phyloP scores from a whole-genome alignment of 2,113 vertebrate species.

The Oryctolagus cuniculus region mOryCun1.1 NC_091434.1:170541501-170542000 shows the following conservation, averaged over 20 bases:
- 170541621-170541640: neutral
- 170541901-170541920: neutral
- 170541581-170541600: neutral
- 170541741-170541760: too few relatives aligned
- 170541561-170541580: neutral
- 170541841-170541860: neutral
- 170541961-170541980: constrained; percentile 19
- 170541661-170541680: neutral
- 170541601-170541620: neutral
- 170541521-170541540: neutral
- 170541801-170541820: neutral
- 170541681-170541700: neutral
- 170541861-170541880: neutral
- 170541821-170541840: neutral
- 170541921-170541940: neutral
- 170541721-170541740: neutral
- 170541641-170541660: neutral
- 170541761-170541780: neutral
- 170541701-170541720: neutral
- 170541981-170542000: neutral
- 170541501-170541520: neutral
- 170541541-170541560: neutral
- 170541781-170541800: neutral
- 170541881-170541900: neutral
- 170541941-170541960: neutral